Base-by-base conservation (phyloP, 1,140 invertebrate genomes). In the Goniozus legneri region DNA sequence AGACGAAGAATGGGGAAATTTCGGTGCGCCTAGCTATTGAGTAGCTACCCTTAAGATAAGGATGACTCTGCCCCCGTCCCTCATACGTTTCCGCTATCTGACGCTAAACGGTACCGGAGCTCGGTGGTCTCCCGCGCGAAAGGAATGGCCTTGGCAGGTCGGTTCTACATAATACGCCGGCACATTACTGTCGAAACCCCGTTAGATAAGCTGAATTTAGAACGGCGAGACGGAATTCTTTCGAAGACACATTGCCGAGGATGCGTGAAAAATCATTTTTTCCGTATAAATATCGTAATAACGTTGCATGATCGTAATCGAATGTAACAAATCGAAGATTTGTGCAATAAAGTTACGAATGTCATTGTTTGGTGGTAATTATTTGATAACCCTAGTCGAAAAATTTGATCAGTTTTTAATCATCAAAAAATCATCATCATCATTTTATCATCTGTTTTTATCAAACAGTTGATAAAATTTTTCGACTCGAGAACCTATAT, bases 41-140 rank as follows among this genome's bases (percentile, higher is more conserved):
- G 70, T 71, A 67, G 61, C 58, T 69, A 61, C 66, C 69, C 68
- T 71, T 70, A 70, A 71, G 70, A 73, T 71, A 73, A 73, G 66
- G 66, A 55, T 64, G 58, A 58, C 61, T 68, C 68, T 56, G 59
- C 64, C 64, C n/a, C 62, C 43, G 54, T 62, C 55, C 47, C 58
- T 65, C 64, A 64, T 66, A 66, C 62, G 62, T 66, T 66, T 66
- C 50, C 64, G 58, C 64, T 66, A 66, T 66, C 64, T 66, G 56
- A 66, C 58, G 64, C 64, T 65, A 66, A 66, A 65, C 46, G 49
- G 41, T 50, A 67, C 50, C 57, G 60, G 37, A 44, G 60, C 52
- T 60, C 61, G 50, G 60, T 67, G 64, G 65, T 50, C 65, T 68
- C 55, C 58, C 55, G 59, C 65, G 60, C 53, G 64, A 67, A 68